Evolutionary conservation across 2,888 invertebrate species (phyloP).

Genomic region (Aspidapion aeneum): DNA sequence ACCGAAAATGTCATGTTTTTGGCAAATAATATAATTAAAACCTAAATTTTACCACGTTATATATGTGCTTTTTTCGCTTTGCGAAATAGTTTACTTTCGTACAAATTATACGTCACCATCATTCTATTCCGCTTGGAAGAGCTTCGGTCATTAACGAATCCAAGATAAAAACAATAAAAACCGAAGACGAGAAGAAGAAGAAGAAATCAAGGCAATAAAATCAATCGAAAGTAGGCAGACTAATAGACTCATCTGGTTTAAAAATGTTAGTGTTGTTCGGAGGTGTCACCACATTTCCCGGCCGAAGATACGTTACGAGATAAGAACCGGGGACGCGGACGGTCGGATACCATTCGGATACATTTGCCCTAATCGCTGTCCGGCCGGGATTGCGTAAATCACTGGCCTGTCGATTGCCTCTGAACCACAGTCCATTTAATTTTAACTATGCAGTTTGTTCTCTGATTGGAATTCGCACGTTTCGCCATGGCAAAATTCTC

Average conservation of each 20-base stretch:
- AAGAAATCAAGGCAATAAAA: slow-evolving; percentile 32
- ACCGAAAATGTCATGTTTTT: too few relatives aligned
- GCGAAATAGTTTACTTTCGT: too few relatives aligned
- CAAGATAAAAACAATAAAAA: slow-evolving; percentile 23
- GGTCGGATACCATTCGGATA: slow-evolving; percentile 38
- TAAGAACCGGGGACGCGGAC: slow-evolving; percentile 12
- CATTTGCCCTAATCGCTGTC: slow-evolving; percentile 45
- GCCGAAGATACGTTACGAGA: slow-evolving; percentile 17
- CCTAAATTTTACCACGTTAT: too few relatives aligned
- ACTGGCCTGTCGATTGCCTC: slow-evolving; percentile 23
- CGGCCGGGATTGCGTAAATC: slow-evolving; percentile 41
- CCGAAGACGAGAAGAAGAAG: too few relatives aligned
- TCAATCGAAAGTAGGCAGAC: slow-evolving; percentile 41
- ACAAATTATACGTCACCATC: too few relatives aligned
- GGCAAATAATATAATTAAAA: too few relatives aligned
- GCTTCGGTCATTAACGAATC: slow-evolving; percentile 14
- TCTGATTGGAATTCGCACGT: too few relatives aligned
- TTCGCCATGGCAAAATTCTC: too few relatives aligned
- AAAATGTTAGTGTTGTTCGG: slow-evolving; percentile 39
- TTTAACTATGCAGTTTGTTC: too few relatives aligned
- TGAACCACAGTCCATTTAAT: too few relatives aligned
- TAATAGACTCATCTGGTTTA: slow-evolving; percentile 44
- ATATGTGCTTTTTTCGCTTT: too few relatives aligned
- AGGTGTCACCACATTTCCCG: slow-evolving; percentile 40
- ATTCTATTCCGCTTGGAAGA: too few relatives aligned